Evolutionary conservation across 2,888 invertebrate species (phyloP).

Genomic region (Ectropis crepuscularia): DNA sequence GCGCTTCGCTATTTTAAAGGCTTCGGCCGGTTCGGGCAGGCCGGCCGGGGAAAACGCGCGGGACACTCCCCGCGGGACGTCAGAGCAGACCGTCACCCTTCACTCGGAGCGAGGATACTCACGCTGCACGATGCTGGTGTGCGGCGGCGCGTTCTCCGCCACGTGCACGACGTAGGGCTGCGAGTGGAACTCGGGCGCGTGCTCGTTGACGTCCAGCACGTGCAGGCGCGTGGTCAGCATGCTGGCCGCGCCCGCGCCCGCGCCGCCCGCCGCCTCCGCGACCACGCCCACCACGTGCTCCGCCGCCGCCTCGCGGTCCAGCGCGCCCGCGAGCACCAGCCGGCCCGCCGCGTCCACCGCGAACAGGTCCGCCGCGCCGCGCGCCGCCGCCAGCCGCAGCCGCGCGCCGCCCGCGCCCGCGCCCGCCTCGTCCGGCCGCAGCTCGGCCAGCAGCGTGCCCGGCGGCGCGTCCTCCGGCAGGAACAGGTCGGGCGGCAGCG

Average conservation of each 20-base stretch:
- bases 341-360: conserved; percentile 89
- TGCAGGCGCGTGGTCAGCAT: conserved; percentile 90
- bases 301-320: conserved; percentile 90
- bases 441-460: conserved; percentile 67
- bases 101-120: conserved; percentile 43
- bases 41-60: too few relatives aligned
- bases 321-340: conserved; percentile 88
- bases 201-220: conserved; percentile 96
- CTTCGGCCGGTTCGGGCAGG: too few relatives aligned
- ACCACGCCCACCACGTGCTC: conserved; percentile 87
- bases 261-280: conserved; percentile 64
- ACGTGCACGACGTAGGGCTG: conserved; percentile 90
- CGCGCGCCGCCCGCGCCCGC: conserved; percentile 41
- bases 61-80: too few relatives aligned
- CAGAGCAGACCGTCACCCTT: too few relatives aligned
- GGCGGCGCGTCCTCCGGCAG: conserved; percentile 89
- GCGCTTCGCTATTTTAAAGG: too few relatives aligned
- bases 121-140: conserved; percentile 90
- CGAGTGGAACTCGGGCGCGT: conserved; percentile 94
- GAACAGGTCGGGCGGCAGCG: conserved; percentile 91
- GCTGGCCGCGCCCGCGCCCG: conserved; percentile 88
- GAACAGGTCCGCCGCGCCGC: conserved; percentile 87
- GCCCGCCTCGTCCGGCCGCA: conserved; percentile 43
- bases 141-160: conserved; percentile 93
- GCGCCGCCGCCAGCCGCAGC: conserved; percentile 57